A percentile compares a stretch with the other conserved stretches of the same genome.
Evolutionary conservation across 2,888 invertebrate genomes (phyloP).

Genomic region (Halocaridina rubra): DNA sequence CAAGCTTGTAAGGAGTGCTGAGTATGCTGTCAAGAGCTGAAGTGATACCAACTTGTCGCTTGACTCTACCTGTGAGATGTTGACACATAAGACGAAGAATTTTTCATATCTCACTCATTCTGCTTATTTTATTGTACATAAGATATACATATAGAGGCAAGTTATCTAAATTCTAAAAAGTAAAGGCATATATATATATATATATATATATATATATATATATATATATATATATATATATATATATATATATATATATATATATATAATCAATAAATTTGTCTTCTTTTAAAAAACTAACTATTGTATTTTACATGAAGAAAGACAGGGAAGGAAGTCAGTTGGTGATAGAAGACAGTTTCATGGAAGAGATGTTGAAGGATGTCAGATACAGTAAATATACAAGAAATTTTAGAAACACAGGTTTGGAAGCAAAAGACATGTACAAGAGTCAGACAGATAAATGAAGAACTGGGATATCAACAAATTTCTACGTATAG

Average conservation of each 20-base stretch:
- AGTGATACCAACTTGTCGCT: conserved; percentile 25
- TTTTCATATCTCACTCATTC: background rate
- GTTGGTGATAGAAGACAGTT: too few relatives aligned
- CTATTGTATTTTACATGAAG: background rate
- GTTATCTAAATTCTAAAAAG: too few relatives aligned
- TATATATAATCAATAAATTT: background rate
- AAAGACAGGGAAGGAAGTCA: background rate
- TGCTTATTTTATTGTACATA: background rate
- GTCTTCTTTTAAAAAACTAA: background rate
- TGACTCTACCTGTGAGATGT: conserved; percentile 28
- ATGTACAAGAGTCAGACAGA: too few relatives aligned
- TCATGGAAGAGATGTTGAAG: too few relatives aligned
- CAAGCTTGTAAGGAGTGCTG: conserved; percentile 7
- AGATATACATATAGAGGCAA: background rate
- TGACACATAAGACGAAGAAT: background rate
- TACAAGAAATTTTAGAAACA: background rate
- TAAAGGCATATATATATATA: background rate
- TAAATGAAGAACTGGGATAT: too few relatives aligned
- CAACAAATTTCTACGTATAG: too few relatives aligned
- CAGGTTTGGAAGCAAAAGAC: background rate
- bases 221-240: conserved; percentile 23
- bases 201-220: conserved; percentile 15
- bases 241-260: conserved; percentile 8
- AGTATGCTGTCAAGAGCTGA: conserved; percentile 41
- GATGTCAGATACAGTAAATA: background rate